phyloP scores from a whole-genome alignment of 2,888 invertebrate genomes.

The Zaprionus lineosus region DNA sequence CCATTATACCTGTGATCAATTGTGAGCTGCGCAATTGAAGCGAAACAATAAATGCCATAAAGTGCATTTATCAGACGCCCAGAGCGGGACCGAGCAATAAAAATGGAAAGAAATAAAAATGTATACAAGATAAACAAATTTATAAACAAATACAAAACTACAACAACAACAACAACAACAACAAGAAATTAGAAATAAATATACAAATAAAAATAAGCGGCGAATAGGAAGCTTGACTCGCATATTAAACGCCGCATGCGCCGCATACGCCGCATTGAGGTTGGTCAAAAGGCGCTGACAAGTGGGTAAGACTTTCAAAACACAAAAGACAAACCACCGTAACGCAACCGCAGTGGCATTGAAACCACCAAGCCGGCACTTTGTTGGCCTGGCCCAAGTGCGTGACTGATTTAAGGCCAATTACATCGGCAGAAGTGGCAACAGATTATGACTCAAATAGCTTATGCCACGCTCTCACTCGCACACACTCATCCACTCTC shows the following conservation, averaged over 20 bases:
- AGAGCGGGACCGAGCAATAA: conserved; percentile 27
- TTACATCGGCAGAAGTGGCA: conserved; percentile 9
- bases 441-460: conserved; percentile 11
- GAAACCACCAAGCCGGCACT: conserved; percentile 45
- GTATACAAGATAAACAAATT: no score
- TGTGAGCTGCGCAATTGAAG: conserved; percentile 47
- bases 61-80: conserved; percentile 39
- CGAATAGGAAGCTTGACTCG: conserved; percentile 44
- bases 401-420: conserved; percentile 40
- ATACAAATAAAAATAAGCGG: conserved; percentile 37
- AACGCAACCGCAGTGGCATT: conserved; percentile 50
- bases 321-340: conserved; percentile 15
- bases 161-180: conserved; percentile 2
- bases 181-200: no score
- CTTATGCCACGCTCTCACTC: background rate
- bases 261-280: conserved; percentile 61
- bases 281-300: conserved; percentile 62
- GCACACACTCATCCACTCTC: no score
- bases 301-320: conserved; percentile 49
- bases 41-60: conserved; percentile 50
- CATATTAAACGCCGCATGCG: conserved; percentile 60
- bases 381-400: conserved; percentile 14
- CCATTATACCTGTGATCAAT: conserved; percentile 47
- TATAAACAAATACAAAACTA: no score
- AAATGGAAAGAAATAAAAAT: conserved; percentile 42